Percentiles rank a stretch among this genome's conserved stretches.
Conservation (phyloP, 2,113 vertebrate genomes). For the Choloepus hoffmanni region DNA sequence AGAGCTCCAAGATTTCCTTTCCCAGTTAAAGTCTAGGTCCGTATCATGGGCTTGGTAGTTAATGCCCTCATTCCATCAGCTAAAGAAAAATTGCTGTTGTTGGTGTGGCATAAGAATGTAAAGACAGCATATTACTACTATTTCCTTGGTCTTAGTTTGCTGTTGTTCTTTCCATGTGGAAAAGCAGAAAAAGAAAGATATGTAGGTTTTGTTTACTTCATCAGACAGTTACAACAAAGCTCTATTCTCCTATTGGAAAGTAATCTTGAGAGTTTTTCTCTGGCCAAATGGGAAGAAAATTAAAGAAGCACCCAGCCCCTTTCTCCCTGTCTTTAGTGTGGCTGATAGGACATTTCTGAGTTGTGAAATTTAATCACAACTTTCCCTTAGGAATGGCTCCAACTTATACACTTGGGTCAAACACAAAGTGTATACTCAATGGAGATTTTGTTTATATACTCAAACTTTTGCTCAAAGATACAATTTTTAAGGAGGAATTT, state of each 20-base stretch:
- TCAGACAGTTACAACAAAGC: background rate
- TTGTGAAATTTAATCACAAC: conserved; percentile 5
- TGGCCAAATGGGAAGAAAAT: background rate
- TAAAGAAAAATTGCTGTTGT: background rate
- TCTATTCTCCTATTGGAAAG: background rate
- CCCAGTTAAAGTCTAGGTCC: background rate
- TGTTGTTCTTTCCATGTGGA: background rate
- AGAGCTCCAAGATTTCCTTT: background rate
- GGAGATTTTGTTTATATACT: conserved; percentile 50
- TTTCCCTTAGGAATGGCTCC: background rate
- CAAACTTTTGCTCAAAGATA: conserved; percentile 17
- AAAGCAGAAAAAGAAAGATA: conserved; percentile 16
- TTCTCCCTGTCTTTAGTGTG: background rate
- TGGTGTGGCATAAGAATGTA: background rate
- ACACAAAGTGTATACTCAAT: background rate
- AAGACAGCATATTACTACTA: background rate
- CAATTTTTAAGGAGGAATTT: background rate
- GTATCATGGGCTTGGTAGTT: background rate
- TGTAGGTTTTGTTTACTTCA: background rate
- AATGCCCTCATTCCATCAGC: background rate
- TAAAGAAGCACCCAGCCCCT: background rate
- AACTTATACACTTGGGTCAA: background rate
- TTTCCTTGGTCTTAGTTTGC: background rate
- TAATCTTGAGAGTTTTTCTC: background rate
- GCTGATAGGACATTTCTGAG: background rate